Conservation (phyloP, 2,888 invertebrate species). For the Lepidocyrtoides sp. region DNA sequence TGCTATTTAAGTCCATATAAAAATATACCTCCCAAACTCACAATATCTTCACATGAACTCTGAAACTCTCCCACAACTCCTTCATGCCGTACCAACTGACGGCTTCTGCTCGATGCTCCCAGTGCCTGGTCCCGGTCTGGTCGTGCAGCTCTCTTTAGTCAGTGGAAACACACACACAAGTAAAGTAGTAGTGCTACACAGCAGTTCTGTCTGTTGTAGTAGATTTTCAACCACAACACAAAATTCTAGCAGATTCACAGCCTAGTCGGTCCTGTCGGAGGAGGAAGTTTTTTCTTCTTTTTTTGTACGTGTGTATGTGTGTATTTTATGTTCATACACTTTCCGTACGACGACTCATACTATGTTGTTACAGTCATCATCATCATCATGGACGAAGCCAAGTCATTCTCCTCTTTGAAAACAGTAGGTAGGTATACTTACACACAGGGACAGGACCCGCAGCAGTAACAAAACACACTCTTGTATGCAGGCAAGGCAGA, state of each 20-base stretch:
- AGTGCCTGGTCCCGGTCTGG: background rate
- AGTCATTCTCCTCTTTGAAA: conserved; percentile 75
- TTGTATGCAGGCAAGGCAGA: conserved; percentile 39
- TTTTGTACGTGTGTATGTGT: conserved; percentile 2
- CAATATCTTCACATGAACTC: conserved; percentile 34
- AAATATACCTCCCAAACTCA: background rate
- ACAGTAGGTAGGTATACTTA: conserved; percentile 60
- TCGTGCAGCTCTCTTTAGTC: conserved; percentile 6
- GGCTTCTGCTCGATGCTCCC: background rate
- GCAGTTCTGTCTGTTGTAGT: conserved; percentile 11
- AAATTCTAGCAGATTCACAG: conserved; percentile 20
- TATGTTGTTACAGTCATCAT: conserved; percentile 59
- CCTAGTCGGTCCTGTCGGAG: too few relatives aligned
- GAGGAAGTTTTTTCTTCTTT: conserved; percentile 45
- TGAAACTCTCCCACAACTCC: conserved; percentile 40
- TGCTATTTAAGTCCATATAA: background rate
- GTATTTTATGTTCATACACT: conserved; percentile 67
- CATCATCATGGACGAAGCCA: conserved; percentile 72
- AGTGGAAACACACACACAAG: conserved; percentile 28
- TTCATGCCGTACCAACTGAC: background rate
- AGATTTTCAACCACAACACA: conserved; percentile 43
- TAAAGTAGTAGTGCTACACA: conserved; percentile 21
- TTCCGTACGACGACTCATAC: conserved; percentile 63
- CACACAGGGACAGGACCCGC: conserved; percentile 51
- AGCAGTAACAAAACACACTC: conserved; percentile 23